phyloP scores from a whole-genome alignment of 2,888 invertebrate genomes.

The Cyclophora punctaria region DNA sequence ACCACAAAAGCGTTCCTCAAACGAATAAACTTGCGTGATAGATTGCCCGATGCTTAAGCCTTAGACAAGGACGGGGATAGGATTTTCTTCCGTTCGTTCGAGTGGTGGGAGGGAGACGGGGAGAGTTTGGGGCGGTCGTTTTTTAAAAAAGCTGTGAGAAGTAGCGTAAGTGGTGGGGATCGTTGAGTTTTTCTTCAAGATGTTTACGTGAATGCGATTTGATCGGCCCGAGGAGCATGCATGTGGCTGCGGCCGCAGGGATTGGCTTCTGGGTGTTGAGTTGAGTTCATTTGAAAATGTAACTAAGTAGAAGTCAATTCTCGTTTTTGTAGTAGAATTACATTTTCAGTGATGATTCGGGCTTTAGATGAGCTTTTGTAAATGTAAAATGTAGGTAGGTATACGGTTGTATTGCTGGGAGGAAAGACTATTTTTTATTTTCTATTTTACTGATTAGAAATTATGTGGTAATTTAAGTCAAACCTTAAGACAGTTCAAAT shows the following conservation, averaged over 20 bases:
- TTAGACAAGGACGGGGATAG: conserved; percentile 49
- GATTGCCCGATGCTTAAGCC: conserved; percentile 68
- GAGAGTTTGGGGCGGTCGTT: conserved; percentile 49
- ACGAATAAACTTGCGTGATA: conserved; percentile 72
- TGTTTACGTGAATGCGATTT: conserved; percentile 72
- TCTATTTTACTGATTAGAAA: too few species aligned
- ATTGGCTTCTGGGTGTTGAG: conserved; percentile 31
- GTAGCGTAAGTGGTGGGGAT: conserved; percentile 73
- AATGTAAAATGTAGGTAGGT: too few species aligned
- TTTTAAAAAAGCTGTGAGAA: conserved; percentile 65
- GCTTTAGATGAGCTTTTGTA: too few species aligned
- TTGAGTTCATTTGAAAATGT: too few species aligned
- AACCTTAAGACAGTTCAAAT: too few species aligned
- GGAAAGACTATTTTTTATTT: too few species aligned
- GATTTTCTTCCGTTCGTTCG: conserved; percentile 2
- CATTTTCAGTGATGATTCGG: too few species aligned
- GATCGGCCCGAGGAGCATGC: conserved; percentile 52
- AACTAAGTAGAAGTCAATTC: too few species aligned
- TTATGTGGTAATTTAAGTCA: too few species aligned
- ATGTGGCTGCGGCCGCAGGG: conserved; percentile 28
- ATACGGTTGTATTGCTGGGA: too few species aligned
- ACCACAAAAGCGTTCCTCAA: conserved; percentile 69
- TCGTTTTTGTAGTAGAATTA: too few species aligned
- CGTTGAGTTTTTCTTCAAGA: conserved; percentile 73
- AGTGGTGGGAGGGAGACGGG: conserved; percentile 35